Conservation (phyloP, 2,797 vertebrate species). For the Toxotes lorentzi region DNA sequence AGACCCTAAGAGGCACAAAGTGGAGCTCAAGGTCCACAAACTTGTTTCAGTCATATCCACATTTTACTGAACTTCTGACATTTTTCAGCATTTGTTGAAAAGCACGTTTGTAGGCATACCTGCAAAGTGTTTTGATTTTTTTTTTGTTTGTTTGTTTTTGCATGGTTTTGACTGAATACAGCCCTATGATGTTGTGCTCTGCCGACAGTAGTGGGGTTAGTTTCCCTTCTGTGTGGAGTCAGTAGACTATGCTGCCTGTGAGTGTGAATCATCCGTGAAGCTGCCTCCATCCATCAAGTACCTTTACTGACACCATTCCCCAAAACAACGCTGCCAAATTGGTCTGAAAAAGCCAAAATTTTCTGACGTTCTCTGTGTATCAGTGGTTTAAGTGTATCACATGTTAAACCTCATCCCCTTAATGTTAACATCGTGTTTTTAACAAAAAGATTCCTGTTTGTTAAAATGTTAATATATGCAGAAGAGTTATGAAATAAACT, state of each 20-base stretch:
- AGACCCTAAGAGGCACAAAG: conserved; percentile 52
- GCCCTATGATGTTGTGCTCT: conserved; percentile 48
- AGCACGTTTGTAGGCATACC: conserved; percentile 36
- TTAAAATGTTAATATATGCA: conserved; percentile 81
- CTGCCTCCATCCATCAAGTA: conserved; percentile 60
- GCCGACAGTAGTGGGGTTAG: conserved; percentile 50
- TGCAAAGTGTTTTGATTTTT: conserved; percentile 25
- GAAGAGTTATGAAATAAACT: conserved; percentile 80
- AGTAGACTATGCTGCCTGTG: conserved; percentile 63
- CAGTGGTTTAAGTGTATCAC: conserved; percentile 80
- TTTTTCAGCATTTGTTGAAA: conserved; percentile 19
- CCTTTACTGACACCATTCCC: conserved; percentile 64
- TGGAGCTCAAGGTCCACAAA: conserved; percentile 13
- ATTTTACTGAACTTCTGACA: conserved; percentile 14
- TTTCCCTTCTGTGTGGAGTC: conserved; percentile 41
- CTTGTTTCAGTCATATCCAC: conserved; percentile 13
- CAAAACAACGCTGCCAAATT: conserved; percentile 81
- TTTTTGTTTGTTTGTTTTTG: conserved; percentile 8
- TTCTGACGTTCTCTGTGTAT: conserved; percentile 73
- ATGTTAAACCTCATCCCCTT: conserved; percentile 79
- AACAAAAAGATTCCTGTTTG: conserved; percentile 75
- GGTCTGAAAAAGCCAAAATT: conserved; percentile 77
- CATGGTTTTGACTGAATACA: conserved; percentile 57
- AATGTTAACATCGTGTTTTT: conserved; percentile 81
- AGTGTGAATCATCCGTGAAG: conserved; percentile 56